Percentiles rank a stretch among this genome's conserved stretches.
Evolutionary conservation across 2,797 vertebrate species (phyloP).

Genomic region (Alosa sapidissima): DNA sequence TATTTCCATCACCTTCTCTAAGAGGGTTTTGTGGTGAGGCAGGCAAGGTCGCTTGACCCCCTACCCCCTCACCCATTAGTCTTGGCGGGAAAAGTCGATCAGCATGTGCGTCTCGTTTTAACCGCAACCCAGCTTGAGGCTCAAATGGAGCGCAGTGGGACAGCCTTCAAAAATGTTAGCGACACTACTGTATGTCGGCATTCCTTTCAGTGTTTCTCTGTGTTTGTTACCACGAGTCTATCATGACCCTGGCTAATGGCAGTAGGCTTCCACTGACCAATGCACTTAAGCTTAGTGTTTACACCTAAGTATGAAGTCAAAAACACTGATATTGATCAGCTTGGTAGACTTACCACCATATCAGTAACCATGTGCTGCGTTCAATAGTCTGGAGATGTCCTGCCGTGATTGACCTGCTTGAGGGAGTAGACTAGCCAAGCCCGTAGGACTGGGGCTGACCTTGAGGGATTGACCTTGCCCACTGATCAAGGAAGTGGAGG

Average conservation of each 20-base stretch:
- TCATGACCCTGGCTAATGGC: background rate
- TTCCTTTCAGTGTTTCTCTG: background rate
- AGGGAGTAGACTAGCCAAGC: constrained; percentile 35
- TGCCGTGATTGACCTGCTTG: constrained; percentile 30
- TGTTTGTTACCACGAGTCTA: background rate
- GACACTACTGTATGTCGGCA: background rate
- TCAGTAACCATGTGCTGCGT: background rate
- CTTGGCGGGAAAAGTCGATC: background rate
- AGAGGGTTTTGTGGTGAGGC: constrained; percentile 4
- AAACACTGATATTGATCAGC: constrained; percentile 1
- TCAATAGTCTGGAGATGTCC: background rate
- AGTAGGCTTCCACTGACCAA: background rate
- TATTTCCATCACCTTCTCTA: background rate
- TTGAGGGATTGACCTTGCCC: constrained; percentile 29
- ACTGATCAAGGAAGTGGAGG: background rate
- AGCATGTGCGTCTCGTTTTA: background rate
- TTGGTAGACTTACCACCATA: background rate
- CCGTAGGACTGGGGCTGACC: constrained; percentile 34
- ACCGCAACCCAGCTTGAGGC: background rate
- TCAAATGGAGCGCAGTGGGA: background rate
- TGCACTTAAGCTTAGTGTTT: background rate
- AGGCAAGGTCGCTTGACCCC: background rate
- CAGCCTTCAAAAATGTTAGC: background rate
- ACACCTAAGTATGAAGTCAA: background rate
- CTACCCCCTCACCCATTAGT: background rate